Evolutionary conservation across 2,797 vertebrate species (phyloP), one percentile per base, ranked within the genome.

Genomic region (Gorsachius magnificus): DNA sequence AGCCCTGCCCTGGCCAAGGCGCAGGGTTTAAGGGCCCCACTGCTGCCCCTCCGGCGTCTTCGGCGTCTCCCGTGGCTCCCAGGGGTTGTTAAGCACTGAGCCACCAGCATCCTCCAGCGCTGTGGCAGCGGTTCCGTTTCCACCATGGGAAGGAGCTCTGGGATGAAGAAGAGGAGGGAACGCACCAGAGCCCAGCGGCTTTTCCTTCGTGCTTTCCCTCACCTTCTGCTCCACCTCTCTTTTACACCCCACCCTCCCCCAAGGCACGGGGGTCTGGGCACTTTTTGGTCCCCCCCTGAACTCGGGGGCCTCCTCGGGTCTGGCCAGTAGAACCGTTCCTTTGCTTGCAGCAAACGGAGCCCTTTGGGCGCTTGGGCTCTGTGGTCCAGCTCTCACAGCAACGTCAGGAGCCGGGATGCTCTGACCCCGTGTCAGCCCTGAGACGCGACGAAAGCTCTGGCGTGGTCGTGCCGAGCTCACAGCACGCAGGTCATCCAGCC

Each of bases 391-490:
- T 56, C 76, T 46, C 35, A 10, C 29, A 51, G 65, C 51, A 46
- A 10, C 2, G 15, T 15, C 24, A 16, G 46, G 36, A 45, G 45
- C 60, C 0, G 3, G 60, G 60, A 20, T 29, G 86, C 41, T 60
- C 87, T 38, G 61, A n/a, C 14, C 41, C 56, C 5, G 3, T 4
- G 6, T 22, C 31, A 28, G 35, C 63, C 5, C 12, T 9, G 35
- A 28, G 25, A 65, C 28, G 19, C 6, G 24, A 7, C 0, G 20
- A 14, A 19, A 13, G 19, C 29, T 7, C 29, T 20, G 16, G 17
- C 10, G 33, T 28, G 26, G 13, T n/a, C 3, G 3, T 45, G 72
- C 64, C 26, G 0, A 2, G 19, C 6, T 33, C 1, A 26, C 56
- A 13, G 58, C 41, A 16, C 11, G 16, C 70, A 79, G 54, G 53